A percentile compares a stretch with the other conserved stretches of the same genome.
Evolutionary conservation across 2,888 invertebrate species (phyloP).

Genomic region (Cephus nigrinus): DNA sequence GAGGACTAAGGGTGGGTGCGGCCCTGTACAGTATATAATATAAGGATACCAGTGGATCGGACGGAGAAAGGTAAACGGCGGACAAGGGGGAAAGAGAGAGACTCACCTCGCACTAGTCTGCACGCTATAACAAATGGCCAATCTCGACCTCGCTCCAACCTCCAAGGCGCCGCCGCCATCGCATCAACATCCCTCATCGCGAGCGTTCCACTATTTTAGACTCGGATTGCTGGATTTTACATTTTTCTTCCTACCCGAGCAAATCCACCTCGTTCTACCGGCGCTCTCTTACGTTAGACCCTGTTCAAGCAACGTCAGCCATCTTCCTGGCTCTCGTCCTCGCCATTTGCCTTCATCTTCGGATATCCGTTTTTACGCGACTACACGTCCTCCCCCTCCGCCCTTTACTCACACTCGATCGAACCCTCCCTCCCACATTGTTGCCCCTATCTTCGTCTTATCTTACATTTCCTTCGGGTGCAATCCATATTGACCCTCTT

Average conservation of each 20-base stretch:
- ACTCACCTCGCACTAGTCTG: constrained; percentile 23
- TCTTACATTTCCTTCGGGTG: not conserved
- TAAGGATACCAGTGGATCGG: not conserved
- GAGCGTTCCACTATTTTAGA: constrained; percentile 36
- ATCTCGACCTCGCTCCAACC: constrained; percentile 38
- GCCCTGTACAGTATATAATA: not conserved
- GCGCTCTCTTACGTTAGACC: not conserved
- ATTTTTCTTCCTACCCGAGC: constrained; percentile 21
- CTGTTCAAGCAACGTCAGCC: not conserved
- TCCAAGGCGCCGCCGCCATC: constrained; percentile 26
- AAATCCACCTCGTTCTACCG: not conserved
- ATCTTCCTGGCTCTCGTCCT: not conserved
- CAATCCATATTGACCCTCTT: too few species aligned
- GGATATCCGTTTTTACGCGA: not conserved
- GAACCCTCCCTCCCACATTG: not conserved
- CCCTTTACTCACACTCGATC: not conserved
- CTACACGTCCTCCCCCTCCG: not conserved
- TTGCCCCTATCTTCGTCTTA: not conserved
- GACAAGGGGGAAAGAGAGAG: constrained; percentile 6
- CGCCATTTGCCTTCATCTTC: not conserved
- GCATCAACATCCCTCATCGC: constrained; percentile 42
- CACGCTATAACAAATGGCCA: constrained; percentile 51
- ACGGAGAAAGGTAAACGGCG: not conserved
- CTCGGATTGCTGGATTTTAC: constrained; percentile 30
- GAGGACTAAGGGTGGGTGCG: not conserved